Conservation (phyloP, 2,113 vertebrate genomes). For the Maccullochella peelii region DNA sequence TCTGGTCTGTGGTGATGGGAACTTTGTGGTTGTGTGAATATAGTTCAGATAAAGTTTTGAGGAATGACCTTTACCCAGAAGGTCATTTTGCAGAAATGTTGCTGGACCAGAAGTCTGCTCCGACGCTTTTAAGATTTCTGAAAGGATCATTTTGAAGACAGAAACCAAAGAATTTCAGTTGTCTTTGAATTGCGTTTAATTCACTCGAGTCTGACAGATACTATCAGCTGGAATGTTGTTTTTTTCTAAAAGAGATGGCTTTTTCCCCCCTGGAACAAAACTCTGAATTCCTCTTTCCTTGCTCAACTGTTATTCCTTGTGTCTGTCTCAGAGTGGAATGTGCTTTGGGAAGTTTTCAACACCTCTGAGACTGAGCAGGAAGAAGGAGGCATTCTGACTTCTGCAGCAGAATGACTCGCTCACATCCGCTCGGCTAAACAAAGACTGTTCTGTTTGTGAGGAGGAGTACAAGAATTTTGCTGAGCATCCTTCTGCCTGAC, state of each 20-base stretch:
- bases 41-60: constrained; percentile 58
- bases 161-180: background rate
- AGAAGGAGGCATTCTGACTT: constrained; percentile 66
- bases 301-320: constrained; percentile 67
- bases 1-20: constrained; percentile 56
- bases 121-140: background rate
- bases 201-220: constrained; percentile 7
- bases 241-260: constrained; percentile 12
- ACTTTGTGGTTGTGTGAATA: constrained; percentile 56
- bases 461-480: constrained; percentile 48
- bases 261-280: constrained; percentile 32
- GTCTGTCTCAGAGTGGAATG: constrained; percentile 73
- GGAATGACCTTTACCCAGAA: constrained; percentile 52
- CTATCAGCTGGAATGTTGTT: constrained; percentile 5
- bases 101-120: background rate
- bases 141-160: background rate
- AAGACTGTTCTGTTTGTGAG: constrained; percentile 71
- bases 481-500: constrained; percentile 42
- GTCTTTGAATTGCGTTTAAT: constrained; percentile 18
- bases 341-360: constrained; percentile 77
- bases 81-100: constrained; percentile 23
- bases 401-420: constrained; percentile 63
- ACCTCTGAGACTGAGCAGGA: constrained; percentile 81
- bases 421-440: constrained; percentile 74
- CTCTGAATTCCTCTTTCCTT: constrained; percentile 50